A percentile compares a stretch with the other conserved stretches of the same genome.
phyloP scores from a whole-genome alignment of 2,888 invertebrate genomes.

The Dromius quadrimaculatus region DNA sequence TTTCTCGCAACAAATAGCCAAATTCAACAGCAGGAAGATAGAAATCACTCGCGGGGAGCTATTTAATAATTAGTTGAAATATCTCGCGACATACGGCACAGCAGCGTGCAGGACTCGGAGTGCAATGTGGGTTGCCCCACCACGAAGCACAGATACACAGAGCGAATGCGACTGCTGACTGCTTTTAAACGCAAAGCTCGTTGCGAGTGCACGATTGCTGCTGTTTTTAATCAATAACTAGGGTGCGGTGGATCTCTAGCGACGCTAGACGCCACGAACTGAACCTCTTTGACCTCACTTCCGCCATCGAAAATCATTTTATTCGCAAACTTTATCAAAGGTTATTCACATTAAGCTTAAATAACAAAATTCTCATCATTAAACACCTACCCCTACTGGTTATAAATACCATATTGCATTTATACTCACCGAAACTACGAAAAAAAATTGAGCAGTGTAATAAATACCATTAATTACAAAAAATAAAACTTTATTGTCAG shows the following conservation, averaged over 20 bases:
- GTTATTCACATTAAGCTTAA: too few relatives aligned
- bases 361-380: too few relatives aligned
- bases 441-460: too few relatives aligned
- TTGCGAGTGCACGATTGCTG: constrained; percentile 10
- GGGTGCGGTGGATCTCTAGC: constrained; percentile 46
- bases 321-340: neutral
- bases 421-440: too few relatives aligned
- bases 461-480: too few relatives aligned
- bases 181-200: constrained; percentile 20
- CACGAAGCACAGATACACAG: constrained; percentile 11
- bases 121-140: constrained; percentile 27
- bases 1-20: constrained; percentile 13
- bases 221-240: constrained; percentile 43
- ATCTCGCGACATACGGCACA: constrained; percentile 2
- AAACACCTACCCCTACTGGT: too few relatives aligned
- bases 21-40: neutral
- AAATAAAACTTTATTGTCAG: constrained; percentile 5
- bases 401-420: too few relatives aligned
- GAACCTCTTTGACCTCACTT: constrained; percentile 36
- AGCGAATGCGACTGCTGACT: neutral
- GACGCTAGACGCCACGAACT: constrained; percentile 41
- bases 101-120: constrained; percentile 8
- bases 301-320: neutral
- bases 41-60: constrained; percentile 13
- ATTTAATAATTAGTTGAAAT: constrained; percentile 4